A percentile compares a stretch with the other conserved stretches of the same genome.
Conservation (phyloP, 2,113 vertebrate species). For the Phoenicopterus ruber region DNA sequence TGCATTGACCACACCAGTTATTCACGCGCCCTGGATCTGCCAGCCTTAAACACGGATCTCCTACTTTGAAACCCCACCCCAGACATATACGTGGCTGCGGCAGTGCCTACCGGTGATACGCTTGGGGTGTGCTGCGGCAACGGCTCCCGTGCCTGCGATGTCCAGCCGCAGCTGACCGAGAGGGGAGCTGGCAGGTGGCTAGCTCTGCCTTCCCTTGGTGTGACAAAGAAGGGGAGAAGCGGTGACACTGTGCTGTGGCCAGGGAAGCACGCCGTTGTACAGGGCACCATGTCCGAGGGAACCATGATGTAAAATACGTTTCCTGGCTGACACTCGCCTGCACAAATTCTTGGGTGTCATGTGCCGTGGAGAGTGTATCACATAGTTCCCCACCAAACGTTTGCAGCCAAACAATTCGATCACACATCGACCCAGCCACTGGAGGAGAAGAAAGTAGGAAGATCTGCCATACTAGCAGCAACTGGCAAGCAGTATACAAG, state of each 20-base stretch:
- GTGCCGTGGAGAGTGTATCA: background rate
- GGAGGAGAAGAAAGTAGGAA: background rate
- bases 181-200: background rate
- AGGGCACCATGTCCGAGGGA: background rate
- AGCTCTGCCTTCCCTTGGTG: background rate
- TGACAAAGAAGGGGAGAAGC: background rate
- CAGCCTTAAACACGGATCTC: background rate
- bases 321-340: background rate
- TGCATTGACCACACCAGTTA: background rate
- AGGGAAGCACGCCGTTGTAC: background rate
- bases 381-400: accelerated
- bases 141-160: background rate
- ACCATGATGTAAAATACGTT: accelerated
- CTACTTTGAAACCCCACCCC: background rate
- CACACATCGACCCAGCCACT: background rate
- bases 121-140: background rate
- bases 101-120: accelerated
- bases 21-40: background rate
- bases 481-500: background rate
- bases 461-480: background rate
- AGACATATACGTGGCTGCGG: background rate
- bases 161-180: background rate
- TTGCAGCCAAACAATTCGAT: background rate
- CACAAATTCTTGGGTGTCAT: background rate
- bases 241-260: accelerated